phyloP scores from a whole-genome alignment of 2,113 vertebrate species.

The Myocastor coypus region DNA sequence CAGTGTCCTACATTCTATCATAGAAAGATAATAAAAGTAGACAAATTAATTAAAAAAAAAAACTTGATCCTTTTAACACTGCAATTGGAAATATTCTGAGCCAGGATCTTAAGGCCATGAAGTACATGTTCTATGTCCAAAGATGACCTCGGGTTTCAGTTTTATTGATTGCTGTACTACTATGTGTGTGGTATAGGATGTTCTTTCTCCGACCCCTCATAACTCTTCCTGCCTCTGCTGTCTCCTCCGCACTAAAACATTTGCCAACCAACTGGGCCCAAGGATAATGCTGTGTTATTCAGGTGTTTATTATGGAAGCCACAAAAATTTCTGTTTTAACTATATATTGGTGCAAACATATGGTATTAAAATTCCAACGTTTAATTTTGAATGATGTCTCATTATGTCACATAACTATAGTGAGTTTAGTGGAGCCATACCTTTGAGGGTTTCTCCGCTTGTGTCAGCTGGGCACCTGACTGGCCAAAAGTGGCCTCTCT shows the following conservation, averaged over 20 bases:
- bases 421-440: background rate
- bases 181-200: accelerated
- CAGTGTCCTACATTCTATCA: background rate
- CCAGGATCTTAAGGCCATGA: background rate
- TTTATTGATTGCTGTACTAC: background rate
- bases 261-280: background rate
- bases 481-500: background rate
- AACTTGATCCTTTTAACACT: background rate
- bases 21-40: background rate
- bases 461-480: no score
- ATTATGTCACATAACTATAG: background rate
- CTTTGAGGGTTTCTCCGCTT: background rate
- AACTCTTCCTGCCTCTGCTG: background rate
- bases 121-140: background rate
- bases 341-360: no score
- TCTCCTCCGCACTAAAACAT: background rate
- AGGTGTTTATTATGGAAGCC: background rate
- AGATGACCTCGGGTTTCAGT: no score
- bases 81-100: background rate
- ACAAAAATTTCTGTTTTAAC: background rate
- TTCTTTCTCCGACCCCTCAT: background rate
- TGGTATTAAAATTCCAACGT: background rate
- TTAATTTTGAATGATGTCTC: background rate
- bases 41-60: background rate
- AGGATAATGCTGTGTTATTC: background rate